Evolutionary conservation across 2,797 vertebrate species (phyloP).

Genomic region (Bufotes viridis): DNA sequence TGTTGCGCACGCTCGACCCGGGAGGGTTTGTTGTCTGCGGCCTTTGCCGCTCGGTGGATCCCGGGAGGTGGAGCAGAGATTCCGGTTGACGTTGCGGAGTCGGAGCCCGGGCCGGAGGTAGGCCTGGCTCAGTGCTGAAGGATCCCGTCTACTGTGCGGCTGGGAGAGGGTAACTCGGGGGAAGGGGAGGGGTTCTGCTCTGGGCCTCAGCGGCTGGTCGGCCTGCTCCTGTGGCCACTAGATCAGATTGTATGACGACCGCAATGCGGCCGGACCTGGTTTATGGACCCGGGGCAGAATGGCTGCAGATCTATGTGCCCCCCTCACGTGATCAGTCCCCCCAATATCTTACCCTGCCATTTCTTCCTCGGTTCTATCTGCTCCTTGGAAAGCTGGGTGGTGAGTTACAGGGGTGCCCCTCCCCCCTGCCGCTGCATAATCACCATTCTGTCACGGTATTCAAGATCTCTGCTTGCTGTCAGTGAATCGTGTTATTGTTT

Average conservation of each 20-base stretch:
- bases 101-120: neutral
- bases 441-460: no score
- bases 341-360: no score
- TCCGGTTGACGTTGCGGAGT: neutral
- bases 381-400: no score
- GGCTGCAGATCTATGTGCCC: neutral
- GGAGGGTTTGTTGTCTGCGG: conserved; percentile 55
- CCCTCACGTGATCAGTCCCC: no score
- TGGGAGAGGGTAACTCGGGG: neutral
- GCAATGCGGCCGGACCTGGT: no score
- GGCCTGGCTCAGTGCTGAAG: neutral
- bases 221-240: neutral
- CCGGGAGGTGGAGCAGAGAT: neutral
- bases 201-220: neutral
- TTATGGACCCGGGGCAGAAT: no score
- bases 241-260: neutral
- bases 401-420: no score
- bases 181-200: neutral
- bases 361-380: no score
- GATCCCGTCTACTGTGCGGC: neutral
- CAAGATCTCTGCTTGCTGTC: no score
- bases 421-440: no score
- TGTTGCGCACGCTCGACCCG: conserved; percentile 30
- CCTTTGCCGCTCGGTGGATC: conserved; percentile 44
- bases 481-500: no score